Conservation (phyloP, 2,113 vertebrate species). For the Tetraodon nigroviridis region DNA sequence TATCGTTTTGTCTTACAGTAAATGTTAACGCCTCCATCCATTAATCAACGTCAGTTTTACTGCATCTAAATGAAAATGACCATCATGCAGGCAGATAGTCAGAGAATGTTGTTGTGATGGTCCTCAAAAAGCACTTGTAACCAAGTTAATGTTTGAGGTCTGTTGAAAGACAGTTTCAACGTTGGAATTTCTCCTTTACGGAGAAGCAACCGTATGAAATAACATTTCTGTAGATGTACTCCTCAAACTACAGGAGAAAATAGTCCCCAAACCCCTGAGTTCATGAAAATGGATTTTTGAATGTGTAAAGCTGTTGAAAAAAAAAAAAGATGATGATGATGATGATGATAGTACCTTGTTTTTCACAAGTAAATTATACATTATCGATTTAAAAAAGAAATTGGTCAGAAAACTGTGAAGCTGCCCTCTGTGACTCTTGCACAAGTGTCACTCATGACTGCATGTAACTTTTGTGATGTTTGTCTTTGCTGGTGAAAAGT, state of each 20-base stretch:
- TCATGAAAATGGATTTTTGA: no score
- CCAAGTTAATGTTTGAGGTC: not conserved
- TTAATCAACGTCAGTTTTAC: conserved; percentile 15
- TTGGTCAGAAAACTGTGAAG: conserved; percentile 2
- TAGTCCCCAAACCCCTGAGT: no score
- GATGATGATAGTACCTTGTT: not conserved
- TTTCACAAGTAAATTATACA: not conserved
- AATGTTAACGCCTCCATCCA: conserved; percentile 9
- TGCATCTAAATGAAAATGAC: conserved; percentile 11
- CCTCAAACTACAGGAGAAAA: no score
- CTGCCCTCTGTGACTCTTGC: conserved; percentile 9
- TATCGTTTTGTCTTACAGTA: conserved; percentile 16
- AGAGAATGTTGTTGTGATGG: conserved; percentile 12
- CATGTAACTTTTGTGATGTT: conserved; percentile 10
- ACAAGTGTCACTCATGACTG: no score
- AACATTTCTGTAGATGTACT: no score
- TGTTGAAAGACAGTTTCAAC: no score
- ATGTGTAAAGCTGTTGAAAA: not conserved
- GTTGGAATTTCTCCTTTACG: no score
- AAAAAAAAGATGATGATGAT: no score
- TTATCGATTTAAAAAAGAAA: conserved; percentile 1
- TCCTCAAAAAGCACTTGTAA: conserved; percentile 25
- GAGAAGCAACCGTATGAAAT: no score
- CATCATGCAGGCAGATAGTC: not conserved
- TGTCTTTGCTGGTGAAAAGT: conserved; percentile 3